Evolutionary conservation across 2,888 invertebrate species (phyloP).

Genomic region (Leptopterna dolabrata): DNA sequence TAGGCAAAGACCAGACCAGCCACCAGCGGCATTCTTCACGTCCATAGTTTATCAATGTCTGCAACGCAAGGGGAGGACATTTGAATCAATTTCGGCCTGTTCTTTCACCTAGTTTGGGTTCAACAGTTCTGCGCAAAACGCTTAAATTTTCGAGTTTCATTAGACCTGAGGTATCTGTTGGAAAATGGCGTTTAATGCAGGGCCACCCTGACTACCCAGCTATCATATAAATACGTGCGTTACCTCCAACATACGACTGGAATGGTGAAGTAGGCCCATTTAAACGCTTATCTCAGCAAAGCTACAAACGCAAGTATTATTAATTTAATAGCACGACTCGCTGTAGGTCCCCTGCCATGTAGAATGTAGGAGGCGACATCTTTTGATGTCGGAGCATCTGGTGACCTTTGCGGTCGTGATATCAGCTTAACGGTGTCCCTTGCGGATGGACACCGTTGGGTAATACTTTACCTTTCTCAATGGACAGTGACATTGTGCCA

Average conservation of each 20-base stretch:
- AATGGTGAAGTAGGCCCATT: not conserved
- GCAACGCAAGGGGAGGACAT: not conserved
- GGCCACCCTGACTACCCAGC: too few species aligned
- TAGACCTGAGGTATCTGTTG: too few species aligned
- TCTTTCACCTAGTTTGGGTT: not conserved
- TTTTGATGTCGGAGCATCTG: constrained; percentile 22
- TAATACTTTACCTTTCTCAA: not conserved
- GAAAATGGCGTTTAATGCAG: too few species aligned
- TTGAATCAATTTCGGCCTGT: not conserved
- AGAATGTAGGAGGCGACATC: not conserved
- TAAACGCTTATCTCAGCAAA: not conserved
- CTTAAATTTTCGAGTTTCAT: too few species aligned
- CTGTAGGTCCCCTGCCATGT: not conserved
- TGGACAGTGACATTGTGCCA: not conserved
- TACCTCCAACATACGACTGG: not conserved
- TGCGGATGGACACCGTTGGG: not conserved
- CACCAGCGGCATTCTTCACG: constrained; percentile 20
- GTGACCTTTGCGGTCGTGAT: constrained; percentile 34
- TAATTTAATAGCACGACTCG: not conserved
- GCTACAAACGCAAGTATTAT: too few species aligned
- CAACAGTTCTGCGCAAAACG: too few species aligned
- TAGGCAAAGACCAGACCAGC: constrained; percentile 30
- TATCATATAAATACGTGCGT: too few species aligned
- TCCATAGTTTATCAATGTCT: constrained; percentile 38
- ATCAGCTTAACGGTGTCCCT: constrained; percentile 30